These are phyloP conservation scores for Lethenteron reissneri DNA, from an alignment of 2,113 vertebrate genomes.

Conservation along the genomic window DNA sequence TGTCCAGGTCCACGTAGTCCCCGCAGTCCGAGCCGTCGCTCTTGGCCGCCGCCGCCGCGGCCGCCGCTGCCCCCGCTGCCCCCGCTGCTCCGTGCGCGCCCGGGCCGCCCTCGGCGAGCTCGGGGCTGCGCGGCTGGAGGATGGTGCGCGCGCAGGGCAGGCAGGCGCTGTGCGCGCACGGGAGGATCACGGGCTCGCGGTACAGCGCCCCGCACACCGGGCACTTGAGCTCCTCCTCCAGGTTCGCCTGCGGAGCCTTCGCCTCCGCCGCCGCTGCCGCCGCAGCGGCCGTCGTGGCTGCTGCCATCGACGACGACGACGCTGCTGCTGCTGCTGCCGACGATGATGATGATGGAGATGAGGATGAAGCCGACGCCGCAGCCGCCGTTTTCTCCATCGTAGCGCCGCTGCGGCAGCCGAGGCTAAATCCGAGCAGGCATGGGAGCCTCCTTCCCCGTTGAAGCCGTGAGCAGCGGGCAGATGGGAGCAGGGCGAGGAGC, in stretches of 20 bases:
- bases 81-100: constrained; percentile 10
- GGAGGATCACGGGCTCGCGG: constrained; percentile 57
- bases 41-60: constrained; percentile 6
- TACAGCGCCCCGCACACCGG: constrained; percentile 77
- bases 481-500: no score
- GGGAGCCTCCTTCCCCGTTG: no score
- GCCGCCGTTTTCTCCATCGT: no score
- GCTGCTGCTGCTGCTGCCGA: no score
- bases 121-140: constrained; percentile 27
- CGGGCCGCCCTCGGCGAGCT: not conserved
- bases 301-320: not conserved
- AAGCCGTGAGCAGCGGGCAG: no score
- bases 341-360: no score
- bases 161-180: constrained; percentile 74
- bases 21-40: constrained; percentile 13
- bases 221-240: constrained; percentile 92
- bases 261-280: not conserved
- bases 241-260: constrained; percentile 19
- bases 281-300: not conserved
- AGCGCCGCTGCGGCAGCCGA: no score
- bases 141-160: constrained; percentile 76
- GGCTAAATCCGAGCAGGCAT: no score
- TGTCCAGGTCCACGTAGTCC: constrained; percentile 29
- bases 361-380: no score
- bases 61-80: constrained; percentile 10